Base-by-base conservation (phyloP, 2,888 invertebrate species). In the Resseliella maxima region DNA sequence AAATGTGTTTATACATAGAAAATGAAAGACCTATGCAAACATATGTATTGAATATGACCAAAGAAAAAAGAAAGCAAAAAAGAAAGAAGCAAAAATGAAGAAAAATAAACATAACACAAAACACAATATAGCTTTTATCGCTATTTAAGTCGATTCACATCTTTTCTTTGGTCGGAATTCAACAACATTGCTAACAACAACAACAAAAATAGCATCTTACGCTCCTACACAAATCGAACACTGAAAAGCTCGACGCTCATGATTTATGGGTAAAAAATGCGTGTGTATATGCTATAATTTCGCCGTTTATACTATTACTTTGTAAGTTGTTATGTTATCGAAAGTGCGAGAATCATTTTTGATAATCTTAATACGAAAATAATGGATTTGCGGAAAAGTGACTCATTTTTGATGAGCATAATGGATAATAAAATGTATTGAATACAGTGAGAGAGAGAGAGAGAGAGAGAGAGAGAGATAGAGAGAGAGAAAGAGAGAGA, bases 291-390 rank as follows among this genome's bases (percentile, higher is more conserved):
- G 15, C 50, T 12, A 12, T 50, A 45, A n/a, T n/a, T n/a, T 41
- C 41, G 41, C 41, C 6, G 41, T 41, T 41, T n/a, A n/a, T n/a
- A n/a, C n/a, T n/a, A n/a, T n/a, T 50, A 50, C 46, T 50, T 50
- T 50, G 46, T 50, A 50, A 18, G 18, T 50, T 50, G 8, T 18
- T 50, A 18, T 1, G 15, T 50, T 50, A 72, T 72, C 31, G 18
- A 72, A 72, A 27, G 31, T 31, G n/a, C 15, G 31, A 27, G 72
- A 72, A 72, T 21, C 15, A 12, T 3, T 24, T 59, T 27, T 72
- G 72, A 72, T 72, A 72, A 72, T 72, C 35, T 72, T 72, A 72
- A 72, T 72, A 72, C 31, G 31, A 72, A 72, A 72, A 72, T 31
- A 72, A 72, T 72, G 72, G 72, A 72, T 72, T 31, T 31, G 15